A percentile compares a stretch with the other conserved stretches of the same genome.
Conservation (phyloP, 2,797 vertebrate genomes). For the Labroides dimidiatus region DNA sequence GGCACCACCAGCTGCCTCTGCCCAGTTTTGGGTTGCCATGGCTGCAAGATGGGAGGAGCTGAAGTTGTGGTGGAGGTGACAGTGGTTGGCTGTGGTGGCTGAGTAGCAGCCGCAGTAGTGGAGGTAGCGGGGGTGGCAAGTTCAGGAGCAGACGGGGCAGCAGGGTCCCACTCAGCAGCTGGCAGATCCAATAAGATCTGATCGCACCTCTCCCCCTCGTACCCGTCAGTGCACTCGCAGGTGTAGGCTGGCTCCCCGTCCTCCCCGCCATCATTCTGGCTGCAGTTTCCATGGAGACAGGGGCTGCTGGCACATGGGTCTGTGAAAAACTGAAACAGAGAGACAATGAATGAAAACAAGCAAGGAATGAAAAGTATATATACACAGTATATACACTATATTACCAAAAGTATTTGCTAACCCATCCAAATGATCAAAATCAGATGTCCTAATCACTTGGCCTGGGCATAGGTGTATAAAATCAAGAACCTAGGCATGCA, state of each 20-base stretch:
- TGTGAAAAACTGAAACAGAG: slow-evolving; percentile 87
- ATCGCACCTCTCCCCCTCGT: slow-evolving; percentile 89
- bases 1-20: slow-evolving; percentile 91
- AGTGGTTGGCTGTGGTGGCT: slow-evolving; percentile 74
- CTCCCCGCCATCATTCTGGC: slow-evolving; percentile 71
- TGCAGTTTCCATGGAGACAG: slow-evolving; percentile 99
- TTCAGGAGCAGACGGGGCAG: slow-evolving; percentile 74
- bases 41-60: slow-evolving; percentile 83
- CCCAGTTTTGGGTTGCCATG: slow-evolving; percentile 91
- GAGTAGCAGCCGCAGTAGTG: slow-evolving; percentile 74
- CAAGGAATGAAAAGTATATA: slow-evolving; percentile 15
- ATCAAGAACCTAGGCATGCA: too few relatives aligned
- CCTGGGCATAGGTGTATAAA: too few relatives aligned
- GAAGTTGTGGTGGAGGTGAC: slow-evolving; percentile 62
- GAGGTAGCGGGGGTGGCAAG: slow-evolving; percentile 80
- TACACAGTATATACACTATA: too few relatives aligned
- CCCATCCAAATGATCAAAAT: too few relatives aligned
- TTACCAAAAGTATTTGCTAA: too few relatives aligned
- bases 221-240: slow-evolving; percentile 91
- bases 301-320: slow-evolving; percentile 95
- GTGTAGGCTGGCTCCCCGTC: slow-evolving; percentile 83
- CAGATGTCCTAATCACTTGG: too few relatives aligned
- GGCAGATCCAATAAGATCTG: slow-evolving; percentile 75
- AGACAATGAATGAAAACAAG: neutral
- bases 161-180: slow-evolving; percentile 77